phyloP scores from a whole-genome alignment of 2,888 invertebrate species.

The Amphimallon solstitiale region DNA sequence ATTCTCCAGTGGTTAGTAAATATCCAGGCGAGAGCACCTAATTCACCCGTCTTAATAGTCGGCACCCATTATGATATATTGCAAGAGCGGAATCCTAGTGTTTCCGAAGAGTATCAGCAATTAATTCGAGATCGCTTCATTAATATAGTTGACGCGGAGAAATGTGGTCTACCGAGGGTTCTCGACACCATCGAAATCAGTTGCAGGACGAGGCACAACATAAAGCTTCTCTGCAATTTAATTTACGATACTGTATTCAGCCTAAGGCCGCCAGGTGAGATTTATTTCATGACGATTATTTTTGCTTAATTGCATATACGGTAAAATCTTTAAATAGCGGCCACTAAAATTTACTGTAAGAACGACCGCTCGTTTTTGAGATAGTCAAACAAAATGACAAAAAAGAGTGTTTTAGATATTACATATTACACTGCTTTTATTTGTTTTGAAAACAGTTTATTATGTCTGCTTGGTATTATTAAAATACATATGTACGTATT shows the following conservation, averaged over 20 bases:
- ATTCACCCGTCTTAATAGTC: slow-evolving; percentile 94
- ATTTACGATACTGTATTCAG: slow-evolving; percentile 95
- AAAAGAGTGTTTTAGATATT: too few species aligned
- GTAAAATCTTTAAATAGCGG: too few species aligned
- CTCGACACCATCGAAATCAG: slow-evolving; percentile 93
- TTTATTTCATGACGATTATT: not conserved
- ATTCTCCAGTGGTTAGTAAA: slow-evolving; percentile 97
- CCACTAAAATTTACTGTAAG: too few species aligned
- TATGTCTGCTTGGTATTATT: too few species aligned
- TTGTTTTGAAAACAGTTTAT: too few species aligned
- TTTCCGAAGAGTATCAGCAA: slow-evolving; percentile 86
- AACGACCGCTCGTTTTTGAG: too few species aligned
- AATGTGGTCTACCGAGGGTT: slow-evolving; percentile 92
- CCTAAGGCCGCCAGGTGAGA: slow-evolving; percentile 83
- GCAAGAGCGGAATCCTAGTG: slow-evolving; percentile 68
- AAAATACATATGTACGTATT: too few species aligned
- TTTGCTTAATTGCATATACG: not conserved
- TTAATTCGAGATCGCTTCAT: slow-evolving; percentile 89
- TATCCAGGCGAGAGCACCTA: slow-evolving; percentile 93
- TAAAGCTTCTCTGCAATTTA: slow-evolving; percentile 87
- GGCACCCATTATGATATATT: slow-evolving; percentile 96
- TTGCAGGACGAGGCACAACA: slow-evolving; percentile 88
- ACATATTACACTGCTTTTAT: too few species aligned
- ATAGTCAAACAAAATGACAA: too few species aligned
- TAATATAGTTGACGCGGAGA: slow-evolving; percentile 94